Evolutionary conservation across 2,888 invertebrate species (phyloP).

Genomic region (Autographa pulchrina): DNA sequence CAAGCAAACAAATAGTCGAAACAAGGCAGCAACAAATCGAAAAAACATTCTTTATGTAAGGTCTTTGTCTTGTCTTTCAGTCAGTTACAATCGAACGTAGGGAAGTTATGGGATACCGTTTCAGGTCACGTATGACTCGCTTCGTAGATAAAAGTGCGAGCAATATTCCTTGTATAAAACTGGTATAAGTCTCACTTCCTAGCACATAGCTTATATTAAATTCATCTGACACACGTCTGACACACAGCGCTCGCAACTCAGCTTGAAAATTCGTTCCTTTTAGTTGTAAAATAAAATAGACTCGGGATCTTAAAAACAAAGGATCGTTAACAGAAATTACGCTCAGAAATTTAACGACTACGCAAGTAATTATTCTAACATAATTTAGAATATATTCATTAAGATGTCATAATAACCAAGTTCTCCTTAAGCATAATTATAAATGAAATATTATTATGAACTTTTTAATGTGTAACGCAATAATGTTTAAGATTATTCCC

Average conservation of each 20-base stretch:
- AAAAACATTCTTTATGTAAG: slow-evolving; percentile 37
- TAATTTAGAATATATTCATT: slow-evolving; percentile 57
- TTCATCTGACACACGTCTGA: slow-evolving; percentile 56
- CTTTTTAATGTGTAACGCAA: slow-evolving; percentile 35
- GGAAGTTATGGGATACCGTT: slow-evolving; percentile 54
- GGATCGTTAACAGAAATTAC: slow-evolving; percentile 60
- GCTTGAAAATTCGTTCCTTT: slow-evolving; percentile 54
- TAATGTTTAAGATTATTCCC: slow-evolving; percentile 31
- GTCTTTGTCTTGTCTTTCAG: slow-evolving; percentile 49
- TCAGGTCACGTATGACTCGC: slow-evolving; percentile 55
- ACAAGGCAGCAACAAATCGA: slow-evolving; percentile 52
- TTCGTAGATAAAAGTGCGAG: slow-evolving; percentile 46
- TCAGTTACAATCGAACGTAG: slow-evolving; percentile 56
- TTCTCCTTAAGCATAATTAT: slow-evolving; percentile 33
- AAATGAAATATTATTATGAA: slow-evolving; percentile 42
- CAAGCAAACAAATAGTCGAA: not conserved
- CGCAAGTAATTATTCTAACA: slow-evolving; percentile 53
- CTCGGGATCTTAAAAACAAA: slow-evolving; percentile 56
- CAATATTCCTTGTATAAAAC: slow-evolving; percentile 49
- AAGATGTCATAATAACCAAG: slow-evolving; percentile 55
- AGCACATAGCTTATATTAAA: slow-evolving; percentile 51
- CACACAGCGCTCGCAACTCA: slow-evolving; percentile 48
- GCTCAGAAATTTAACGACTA: slow-evolving; percentile 53
- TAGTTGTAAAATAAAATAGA: slow-evolving; percentile 37
- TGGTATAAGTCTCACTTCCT: slow-evolving; percentile 37